Base-by-base conservation (phyloP, 2,797 vertebrate species). In the Florisuga fusca region DNA sequence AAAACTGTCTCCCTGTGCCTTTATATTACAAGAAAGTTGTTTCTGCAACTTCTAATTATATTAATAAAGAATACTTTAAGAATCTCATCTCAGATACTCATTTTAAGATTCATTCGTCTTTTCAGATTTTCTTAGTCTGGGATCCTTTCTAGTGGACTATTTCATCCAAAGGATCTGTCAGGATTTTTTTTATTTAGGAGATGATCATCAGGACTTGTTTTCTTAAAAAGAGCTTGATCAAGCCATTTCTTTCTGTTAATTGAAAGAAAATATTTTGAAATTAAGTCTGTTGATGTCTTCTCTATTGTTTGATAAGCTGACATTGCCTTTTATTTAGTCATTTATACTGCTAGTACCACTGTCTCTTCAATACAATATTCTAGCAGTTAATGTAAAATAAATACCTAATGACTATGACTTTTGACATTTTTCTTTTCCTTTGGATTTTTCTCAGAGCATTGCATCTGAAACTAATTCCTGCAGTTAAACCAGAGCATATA, bases 1-100 rank as follows among this genome's bases (percentile, higher is more conserved):
- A 99, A 98, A 98, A 95, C 97, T 98, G 99, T 99, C 98, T 99
- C 98, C 99, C 99, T 99, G 98, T 99, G 99, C 99, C 99, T 99
- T 99, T 99, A 99, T 99, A 99, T 99, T 99, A 99, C 98, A 98
- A 98, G 98, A 98, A 99, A 99, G 99, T 99, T 99, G 99, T 99
- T 99, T 99, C 98, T 97, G 98, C 99, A 99, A 99, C 99, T 99
- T 99, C 98, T 98, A 99, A 99, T 99, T 98, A 98, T 98, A 99
- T 99, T 99, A 99, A 99, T 98, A 98, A 99, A 99, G 98, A 98
- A 97, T 98, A 98, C 98, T 98, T 98, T 97, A 97, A 97, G 96
- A 98, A 97, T 90, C 91, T 97, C 53, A 97, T 92, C 69, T 96
- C 78, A 90, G 73, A 72, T 68, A 51, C 22, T 50, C 36, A 84